These are phyloP conservation scores for Mermis nigrescens DNA, from an alignment of 2,888 invertebrate species.

Conservation along the genomic window DNA sequence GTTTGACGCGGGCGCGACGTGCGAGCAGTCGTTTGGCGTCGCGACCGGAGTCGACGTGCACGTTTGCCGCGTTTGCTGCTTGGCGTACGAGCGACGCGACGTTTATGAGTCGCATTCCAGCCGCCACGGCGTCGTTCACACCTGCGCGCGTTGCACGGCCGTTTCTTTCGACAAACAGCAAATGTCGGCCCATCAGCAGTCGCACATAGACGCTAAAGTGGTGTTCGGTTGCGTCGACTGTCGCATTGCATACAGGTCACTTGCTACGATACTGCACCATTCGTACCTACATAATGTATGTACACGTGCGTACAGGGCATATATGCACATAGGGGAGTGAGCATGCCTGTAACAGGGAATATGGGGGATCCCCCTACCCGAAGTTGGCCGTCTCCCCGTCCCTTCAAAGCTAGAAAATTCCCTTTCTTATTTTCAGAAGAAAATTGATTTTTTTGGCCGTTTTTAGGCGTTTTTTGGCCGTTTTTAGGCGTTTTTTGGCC, in stretches of 20 bases:
- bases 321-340: too few species aligned
- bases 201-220: not conserved
- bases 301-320: too few species aligned
- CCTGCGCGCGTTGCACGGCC: constrained; percentile 8
- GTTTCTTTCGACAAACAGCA: constrained; percentile 7
- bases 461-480: too few species aligned
- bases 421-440: too few species aligned
- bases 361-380: too few species aligned
- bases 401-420: too few species aligned
- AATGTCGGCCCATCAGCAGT: not conserved
- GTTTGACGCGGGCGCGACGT: constrained; percentile 8
- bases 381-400: too few species aligned
- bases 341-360: too few species aligned
- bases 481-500: too few species aligned
- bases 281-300: too few species aligned
- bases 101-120: not conserved
- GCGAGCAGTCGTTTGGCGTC: not conserved
- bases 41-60: not conserved
- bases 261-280: too few species aligned
- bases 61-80: constrained; percentile 10
- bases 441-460: too few species aligned
- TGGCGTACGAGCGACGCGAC: constrained; percentile 8
- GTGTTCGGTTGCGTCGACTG: constrained; percentile 8
- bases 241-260: constrained; percentile 7
- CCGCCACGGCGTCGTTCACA: not conserved